These are phyloP conservation scores for Danionella cerebrum DNA, from an alignment of 2,113 vertebrate species.

Conservation along the genomic window DNA sequence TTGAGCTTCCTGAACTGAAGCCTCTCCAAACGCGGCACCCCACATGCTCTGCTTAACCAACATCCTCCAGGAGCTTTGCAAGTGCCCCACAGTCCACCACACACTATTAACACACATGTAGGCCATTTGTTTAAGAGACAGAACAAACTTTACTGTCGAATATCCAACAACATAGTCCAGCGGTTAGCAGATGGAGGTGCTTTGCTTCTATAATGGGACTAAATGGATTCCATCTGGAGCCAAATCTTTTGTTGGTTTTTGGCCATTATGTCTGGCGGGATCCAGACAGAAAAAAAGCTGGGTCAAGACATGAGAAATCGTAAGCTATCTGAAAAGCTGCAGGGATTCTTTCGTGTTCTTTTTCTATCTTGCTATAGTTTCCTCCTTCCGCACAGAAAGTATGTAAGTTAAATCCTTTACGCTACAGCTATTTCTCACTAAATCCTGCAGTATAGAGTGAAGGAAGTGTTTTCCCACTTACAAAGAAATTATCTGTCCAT, in stretches of 20 bases:
- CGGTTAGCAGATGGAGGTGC: slow-evolving; percentile 31
- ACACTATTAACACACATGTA: slow-evolving; percentile 35
- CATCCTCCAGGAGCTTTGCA: slow-evolving; percentile 17
- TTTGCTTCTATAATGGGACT: slow-evolving; percentile 40
- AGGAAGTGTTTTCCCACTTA: too few relatives aligned
- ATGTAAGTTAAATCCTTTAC: too few relatives aligned
- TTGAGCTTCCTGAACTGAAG: slow-evolving; percentile 5
- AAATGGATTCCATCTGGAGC: slow-evolving; percentile 51
- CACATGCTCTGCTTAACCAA: not conserved
- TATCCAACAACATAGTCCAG: slow-evolving; percentile 40
- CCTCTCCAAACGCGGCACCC: not conserved
- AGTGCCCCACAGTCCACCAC: slow-evolving; percentile 8
- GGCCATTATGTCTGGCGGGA: slow-evolving; percentile 4
- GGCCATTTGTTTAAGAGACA: slow-evolving; percentile 39
- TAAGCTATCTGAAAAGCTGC: not conserved
- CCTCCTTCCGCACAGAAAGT: not conserved
- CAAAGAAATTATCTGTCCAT: too few relatives aligned
- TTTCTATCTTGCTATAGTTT: not conserved
- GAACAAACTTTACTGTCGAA: slow-evolving; percentile 39
- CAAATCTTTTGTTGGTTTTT: slow-evolving; percentile 6
- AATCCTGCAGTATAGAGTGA: too few relatives aligned
- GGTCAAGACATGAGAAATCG: not conserved
- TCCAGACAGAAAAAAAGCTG: not conserved
- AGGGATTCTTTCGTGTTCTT: not conserved
- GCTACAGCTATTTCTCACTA: too few relatives aligned